A percentile compares a stretch with the other conserved stretches of the same genome.
phyloP scores from a whole-genome alignment of 1,140 invertebrate species.

The Bradysia coprophila region DNA sequence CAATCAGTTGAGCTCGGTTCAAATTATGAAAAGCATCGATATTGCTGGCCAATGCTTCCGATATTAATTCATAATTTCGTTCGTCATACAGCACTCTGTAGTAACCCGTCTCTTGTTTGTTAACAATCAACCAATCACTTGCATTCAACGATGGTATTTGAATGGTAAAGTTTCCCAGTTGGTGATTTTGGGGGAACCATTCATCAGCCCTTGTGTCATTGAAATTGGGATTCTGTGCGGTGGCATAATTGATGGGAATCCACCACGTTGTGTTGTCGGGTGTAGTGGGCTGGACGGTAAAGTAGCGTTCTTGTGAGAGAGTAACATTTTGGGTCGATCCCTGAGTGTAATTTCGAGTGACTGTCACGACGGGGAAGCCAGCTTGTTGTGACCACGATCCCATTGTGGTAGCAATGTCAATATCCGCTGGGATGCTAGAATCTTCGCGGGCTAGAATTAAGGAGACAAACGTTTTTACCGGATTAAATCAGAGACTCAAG shows the following conservation, averaged over 20 bases:
- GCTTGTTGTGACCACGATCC: slow-evolving; percentile 63
- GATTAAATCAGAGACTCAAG: slow-evolving; percentile 26
- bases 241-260: slow-evolving; percentile 33
- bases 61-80: slow-evolving; percentile 26
- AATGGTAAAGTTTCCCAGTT: slow-evolving; percentile 8
- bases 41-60: slow-evolving; percentile 20
- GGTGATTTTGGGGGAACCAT: slow-evolving; percentile 8
- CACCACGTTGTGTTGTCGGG: slow-evolving; percentile 18
- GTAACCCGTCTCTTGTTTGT: slow-evolving; percentile 14
- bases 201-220: slow-evolving; percentile 23
- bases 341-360: no score
- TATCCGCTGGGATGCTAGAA: slow-evolving; percentile 21
- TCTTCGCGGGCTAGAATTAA: slow-evolving; percentile 25
- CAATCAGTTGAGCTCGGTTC: slow-evolving; percentile 59
- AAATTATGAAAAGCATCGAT: slow-evolving; percentile 35
- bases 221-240: slow-evolving; percentile 23
- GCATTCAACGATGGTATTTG: slow-evolving; percentile 16
- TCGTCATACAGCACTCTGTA: slow-evolving; percentile 31
- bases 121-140: slow-evolving; percentile 8
- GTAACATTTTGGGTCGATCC: no score
- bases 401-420: slow-evolving; percentile 52
- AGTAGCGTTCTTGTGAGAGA: slow-evolving; percentile 31
- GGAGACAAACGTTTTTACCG: slow-evolving; percentile 44
- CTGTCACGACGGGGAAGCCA: slow-evolving; percentile 63
- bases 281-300: slow-evolving; percentile 3